phyloP scores from a whole-genome alignment of 2,797 vertebrate genomes.

The Rhinatrema bivittatum region DNA sequence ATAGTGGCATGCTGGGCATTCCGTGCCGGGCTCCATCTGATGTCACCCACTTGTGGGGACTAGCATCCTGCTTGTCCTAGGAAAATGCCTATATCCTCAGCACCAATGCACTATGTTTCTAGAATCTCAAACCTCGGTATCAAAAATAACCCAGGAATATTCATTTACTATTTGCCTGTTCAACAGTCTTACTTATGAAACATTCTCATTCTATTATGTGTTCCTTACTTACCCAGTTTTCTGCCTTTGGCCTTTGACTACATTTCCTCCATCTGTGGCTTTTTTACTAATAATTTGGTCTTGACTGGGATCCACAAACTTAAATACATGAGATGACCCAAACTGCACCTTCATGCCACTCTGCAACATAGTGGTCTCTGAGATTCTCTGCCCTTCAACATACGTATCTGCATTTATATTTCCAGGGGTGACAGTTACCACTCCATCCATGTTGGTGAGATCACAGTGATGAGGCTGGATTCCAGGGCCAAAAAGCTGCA shows the following conservation, averaged over 20 bases:
- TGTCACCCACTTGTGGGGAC: too few relatives aligned
- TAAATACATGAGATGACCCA: conserved; percentile 84
- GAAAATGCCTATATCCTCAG: too few relatives aligned
- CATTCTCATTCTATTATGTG: too few relatives aligned
- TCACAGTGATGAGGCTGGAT: conserved; percentile 94
- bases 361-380: conserved; percentile 85
- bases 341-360: conserved; percentile 91
- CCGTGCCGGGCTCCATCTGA: too few relatives aligned
- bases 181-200: too few relatives aligned
- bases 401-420: conserved; percentile 86
- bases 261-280: conserved; percentile 58
- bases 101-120: too few relatives aligned
- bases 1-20: too few relatives aligned
- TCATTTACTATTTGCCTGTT: too few relatives aligned
- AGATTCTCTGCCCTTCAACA: conserved; percentile 82
- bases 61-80: too few relatives aligned
- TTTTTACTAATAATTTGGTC: conserved; percentile 77
- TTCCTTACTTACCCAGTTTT: conserved; percentile 58
- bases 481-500: conserved; percentile 83
- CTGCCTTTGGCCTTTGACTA: conserved; percentile 67
- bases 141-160: too few relatives aligned
- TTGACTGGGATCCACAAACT: conserved; percentile 93
- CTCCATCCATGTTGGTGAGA: conserved; percentile 88
- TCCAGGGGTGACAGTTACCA: conserved; percentile 86
- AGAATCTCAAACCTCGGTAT: too few relatives aligned